Conservation (phyloP, 2,113 vertebrate species). For the Erinaceus europaeus region DNA sequence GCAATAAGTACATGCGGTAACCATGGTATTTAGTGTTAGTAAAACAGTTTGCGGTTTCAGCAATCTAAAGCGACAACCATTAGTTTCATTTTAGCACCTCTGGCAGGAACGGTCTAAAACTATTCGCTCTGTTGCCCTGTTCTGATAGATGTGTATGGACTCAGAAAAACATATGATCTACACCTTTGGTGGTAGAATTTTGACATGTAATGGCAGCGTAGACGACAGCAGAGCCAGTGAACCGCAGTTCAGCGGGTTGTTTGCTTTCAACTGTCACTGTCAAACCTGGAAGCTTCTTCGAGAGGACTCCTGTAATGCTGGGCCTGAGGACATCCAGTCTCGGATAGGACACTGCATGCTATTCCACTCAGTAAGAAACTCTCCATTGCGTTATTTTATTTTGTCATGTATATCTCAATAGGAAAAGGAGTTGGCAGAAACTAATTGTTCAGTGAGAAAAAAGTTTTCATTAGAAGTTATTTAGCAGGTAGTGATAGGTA, state of each 20-base stretch:
- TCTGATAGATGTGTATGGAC: constrained; percentile 98
- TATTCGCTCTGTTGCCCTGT: constrained; percentile 54
- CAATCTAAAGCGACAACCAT: constrained; percentile 10
- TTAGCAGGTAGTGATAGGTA: not conserved
- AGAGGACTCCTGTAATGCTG: constrained; percentile 98
- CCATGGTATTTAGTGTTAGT: not conserved
- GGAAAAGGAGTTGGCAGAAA: not conserved
- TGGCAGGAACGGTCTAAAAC: constrained; percentile 28
- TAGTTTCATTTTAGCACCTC: not conserved
- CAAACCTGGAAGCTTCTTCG: constrained; percentile 94
- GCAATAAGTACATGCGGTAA: not conserved
- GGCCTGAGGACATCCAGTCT: constrained; percentile 97
- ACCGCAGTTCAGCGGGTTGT: constrained; percentile 97
- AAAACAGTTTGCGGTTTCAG: not conserved
- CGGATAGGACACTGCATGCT: constrained; percentile 99
- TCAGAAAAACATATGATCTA: constrained; percentile 99
- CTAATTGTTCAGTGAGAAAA: not conserved
- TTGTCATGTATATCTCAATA: constrained; percentile 12
- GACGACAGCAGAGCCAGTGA: constrained; percentile 96
- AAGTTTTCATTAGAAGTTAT: constrained; percentile 29
- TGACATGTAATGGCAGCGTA: constrained; percentile 96
- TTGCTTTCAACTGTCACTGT: constrained; percentile 93
- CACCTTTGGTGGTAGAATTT: constrained; percentile 96
- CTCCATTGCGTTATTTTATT: not conserved
- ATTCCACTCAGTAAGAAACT: constrained; percentile 91